Evolutionary conservation across 1,140 invertebrate species (phyloP), one percentile per base, ranked within the genome.

Genomic region (Zaprionus ghesquierei): DNA sequence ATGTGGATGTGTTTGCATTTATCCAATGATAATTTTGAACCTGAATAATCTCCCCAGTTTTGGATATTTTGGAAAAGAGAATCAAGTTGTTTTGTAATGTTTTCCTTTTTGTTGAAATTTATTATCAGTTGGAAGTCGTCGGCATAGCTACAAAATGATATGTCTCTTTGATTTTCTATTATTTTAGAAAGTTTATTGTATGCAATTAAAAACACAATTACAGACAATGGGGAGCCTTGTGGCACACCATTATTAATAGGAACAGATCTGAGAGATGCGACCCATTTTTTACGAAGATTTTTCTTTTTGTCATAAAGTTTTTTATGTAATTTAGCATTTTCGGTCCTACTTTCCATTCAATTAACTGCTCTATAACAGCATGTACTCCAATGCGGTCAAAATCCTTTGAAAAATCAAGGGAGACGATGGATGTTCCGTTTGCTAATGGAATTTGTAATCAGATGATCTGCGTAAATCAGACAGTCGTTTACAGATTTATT

Each of bases 1-100:
- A 74, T 64, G 20, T 69, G 65, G 0, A 73, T 13, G 27, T 69
- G 51, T 50, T 77, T 41, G n/a, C 69, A 69, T 77, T 72, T 77
- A 6, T 13, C 10, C 15, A 23, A 0, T 5, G 64, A 77, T 31
- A 72, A 23, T 10, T 35, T 25, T 2, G 74, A 59, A 23, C 74
- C n/a, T n/a, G n/a, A n/a, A n/a, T n/a, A n/a, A n/a, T n/a, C 5
- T 5, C 72, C 20, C 72, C 65, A 75, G 9, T 29, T 22, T 18
- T 50, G 15, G 20, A 75, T 75, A 22, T 54, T 29, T 31, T 35
- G 29, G n/a, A 69, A 53, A 22, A 75, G 8, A 5, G 18, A 6
- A 29, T 60, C 25, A 25, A 22, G 3, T 33, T 44, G 15, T 13
- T 25, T 35, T 33, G 23, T 31, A 31, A 13, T 56, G 59, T 62